phyloP scores from a whole-genome alignment of 1,140 invertebrate species.

The Drosophila saltans region DNA sequence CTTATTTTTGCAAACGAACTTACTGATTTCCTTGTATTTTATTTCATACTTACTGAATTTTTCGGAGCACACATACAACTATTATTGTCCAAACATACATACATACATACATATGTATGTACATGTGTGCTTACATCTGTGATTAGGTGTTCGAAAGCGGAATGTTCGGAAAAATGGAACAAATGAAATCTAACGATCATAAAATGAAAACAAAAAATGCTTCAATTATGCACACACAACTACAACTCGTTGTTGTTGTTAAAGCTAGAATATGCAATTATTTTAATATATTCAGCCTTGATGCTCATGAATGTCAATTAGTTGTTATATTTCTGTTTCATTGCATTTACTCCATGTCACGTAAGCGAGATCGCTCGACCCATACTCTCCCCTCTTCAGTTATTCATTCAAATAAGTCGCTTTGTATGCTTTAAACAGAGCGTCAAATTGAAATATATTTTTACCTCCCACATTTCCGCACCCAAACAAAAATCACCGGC shows the following conservation, averaged over 20 bases:
- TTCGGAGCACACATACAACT: too few species aligned
- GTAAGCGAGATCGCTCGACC: slow-evolving; percentile 32
- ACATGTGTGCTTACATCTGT: neutral
- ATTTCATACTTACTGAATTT: too few species aligned
- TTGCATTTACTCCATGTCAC: slow-evolving; percentile 46
- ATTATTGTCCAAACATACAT: neutral
- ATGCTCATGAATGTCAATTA: slow-evolving; percentile 78
- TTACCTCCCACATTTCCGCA: slow-evolving; percentile 61
- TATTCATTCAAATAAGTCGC: slow-evolving; percentile 56
- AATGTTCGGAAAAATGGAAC: slow-evolving; percentile 49
- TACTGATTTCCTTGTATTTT: too few species aligned
- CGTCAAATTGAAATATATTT: slow-evolving; percentile 33
- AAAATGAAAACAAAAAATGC: slow-evolving; percentile 29
- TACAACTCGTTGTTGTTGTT: slow-evolving; percentile 25
- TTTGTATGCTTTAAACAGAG: slow-evolving; percentile 65
- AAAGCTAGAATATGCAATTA: slow-evolving; percentile 74
- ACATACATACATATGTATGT: neutral
- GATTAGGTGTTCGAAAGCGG: slow-evolving; percentile 32
- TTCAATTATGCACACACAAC: slow-evolving; percentile 61
- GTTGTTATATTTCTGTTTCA: slow-evolving; percentile 32
- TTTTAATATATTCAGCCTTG: slow-evolving; percentile 79
- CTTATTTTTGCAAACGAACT: too few species aligned
- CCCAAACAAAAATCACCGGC: slow-evolving; percentile 42
- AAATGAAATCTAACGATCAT: slow-evolving; percentile 38
- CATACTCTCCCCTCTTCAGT: slow-evolving; percentile 28